A percentile compares a stretch with the other conserved stretches of the same genome.
Evolutionary conservation across 2,797 vertebrate species (phyloP).

Genomic region (Acrocephalus scirpaceus): DNA sequence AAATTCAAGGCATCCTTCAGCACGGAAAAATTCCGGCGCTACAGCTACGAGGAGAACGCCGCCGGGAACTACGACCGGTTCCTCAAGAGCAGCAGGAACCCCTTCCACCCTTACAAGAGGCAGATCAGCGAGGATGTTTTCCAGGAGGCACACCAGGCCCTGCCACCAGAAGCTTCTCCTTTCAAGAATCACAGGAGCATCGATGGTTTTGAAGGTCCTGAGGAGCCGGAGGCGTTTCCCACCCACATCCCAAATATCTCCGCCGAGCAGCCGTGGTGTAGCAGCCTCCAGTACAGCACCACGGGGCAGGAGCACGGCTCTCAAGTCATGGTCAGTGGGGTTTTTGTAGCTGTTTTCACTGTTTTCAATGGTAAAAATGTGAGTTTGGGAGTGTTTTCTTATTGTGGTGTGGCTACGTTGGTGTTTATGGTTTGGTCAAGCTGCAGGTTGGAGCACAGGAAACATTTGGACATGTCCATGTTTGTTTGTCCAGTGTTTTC

Average conservation of each 20-base stretch:
- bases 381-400: neutral
- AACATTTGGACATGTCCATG: rapidly evolving
- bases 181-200: slow-evolving; percentile 67
- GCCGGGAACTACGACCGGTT: slow-evolving; percentile 58
- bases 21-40: slow-evolving; percentile 76
- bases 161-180: slow-evolving; percentile 67
- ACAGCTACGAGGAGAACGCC: slow-evolving; percentile 79
- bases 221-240: slow-evolving; percentile 71
- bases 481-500: neutral
- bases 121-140: slow-evolving; percentile 83
- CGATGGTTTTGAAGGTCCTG: slow-evolving; percentile 68
- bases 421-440: neutral
- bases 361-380: neutral
- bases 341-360: rapidly evolving
- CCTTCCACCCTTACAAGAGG: slow-evolving; percentile 87
- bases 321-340: slow-evolving; percentile 72
- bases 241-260: slow-evolving; percentile 58
- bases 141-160: slow-evolving; percentile 68
- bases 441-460: neutral
- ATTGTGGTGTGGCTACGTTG: rapidly evolving
- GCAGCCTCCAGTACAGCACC: slow-evolving; percentile 61
- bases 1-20: slow-evolving; percentile 60
- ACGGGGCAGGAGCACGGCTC: slow-evolving; percentile 68
- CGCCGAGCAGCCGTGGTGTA: slow-evolving; percentile 72
- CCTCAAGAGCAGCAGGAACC: slow-evolving; percentile 72